Base-by-base conservation (phyloP, 2,113 vertebrate genomes). In the Semnornis frantzii region DNA sequence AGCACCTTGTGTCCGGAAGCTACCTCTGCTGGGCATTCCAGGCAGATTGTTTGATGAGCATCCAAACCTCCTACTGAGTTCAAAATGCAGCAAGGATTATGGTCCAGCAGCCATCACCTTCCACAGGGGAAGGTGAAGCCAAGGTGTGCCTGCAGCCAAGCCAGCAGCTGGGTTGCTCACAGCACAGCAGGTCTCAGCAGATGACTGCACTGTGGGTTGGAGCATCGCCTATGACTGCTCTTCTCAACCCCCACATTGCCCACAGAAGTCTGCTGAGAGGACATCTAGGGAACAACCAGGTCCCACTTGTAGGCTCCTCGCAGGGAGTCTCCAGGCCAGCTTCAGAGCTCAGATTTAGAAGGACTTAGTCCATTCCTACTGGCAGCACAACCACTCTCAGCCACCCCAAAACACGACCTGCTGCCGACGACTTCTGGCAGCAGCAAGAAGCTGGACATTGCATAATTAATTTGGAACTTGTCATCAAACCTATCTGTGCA, bases 371-470 rank as follows among this genome's bases (percentile, higher is more conserved):
- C 20, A 18, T 76, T 57, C 68, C 66, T 71, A 30, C 66, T 87
- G 73, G 70, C 63, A 78, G 58, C 23, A 72, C 37, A 65, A 55
- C 5, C 30, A 62, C 30, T 8, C 24, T 84, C 81, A 89, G 66
- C 34, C 59, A 50, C 50, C 59, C 39, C 37, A 83, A 66, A 85
- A 66, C 64, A 88, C 48, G 42, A 86, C 46, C 73, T 68, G 76
- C 48, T 94, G 66, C 59, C 91, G 78, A 79, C 66, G 85, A 73
- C 69, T 71, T 50, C 82, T 78, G 46, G 87, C n/a, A 70, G 75
- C 75, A 89, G 77, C 34, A 79, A 64, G 23, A 16, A 46, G 15
- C 55, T 85, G 68, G 42, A 79, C 20, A n/a, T 0, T 9, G 21
- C 10, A 34, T 50, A 76, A 76, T 73, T 87, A 48, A 69, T 76